Conservation (phyloP, 2,113 vertebrate species). For the Aix galericulata region DNA sequence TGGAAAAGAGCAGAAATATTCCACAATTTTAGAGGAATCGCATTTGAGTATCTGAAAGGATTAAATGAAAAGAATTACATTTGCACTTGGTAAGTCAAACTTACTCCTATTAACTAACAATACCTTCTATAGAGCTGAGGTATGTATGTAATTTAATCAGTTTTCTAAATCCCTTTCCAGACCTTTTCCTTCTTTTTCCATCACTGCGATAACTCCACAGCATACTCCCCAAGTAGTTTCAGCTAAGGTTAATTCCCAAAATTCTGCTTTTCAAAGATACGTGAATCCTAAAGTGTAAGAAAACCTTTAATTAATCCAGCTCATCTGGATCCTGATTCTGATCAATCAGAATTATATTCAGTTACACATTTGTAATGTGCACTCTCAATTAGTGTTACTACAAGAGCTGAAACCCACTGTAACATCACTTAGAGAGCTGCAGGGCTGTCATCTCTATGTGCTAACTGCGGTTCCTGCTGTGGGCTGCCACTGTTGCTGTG, state of each 20-base stretch:
- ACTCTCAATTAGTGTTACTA: background rate
- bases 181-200: background rate
- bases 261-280: background rate
- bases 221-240: background rate
- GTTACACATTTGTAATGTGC: background rate
- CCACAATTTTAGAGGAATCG: background rate
- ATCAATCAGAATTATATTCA: background rate
- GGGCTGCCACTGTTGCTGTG: background rate
- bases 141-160: background rate
- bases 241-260: background rate
- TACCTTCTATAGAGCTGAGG: background rate
- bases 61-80: background rate
- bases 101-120: background rate
- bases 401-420: background rate
- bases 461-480: background rate
- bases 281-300: background rate
- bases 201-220: background rate
- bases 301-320: background rate
- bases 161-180: background rate
- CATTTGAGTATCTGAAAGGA: background rate
- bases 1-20: slow-evolving; percentile 11
- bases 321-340: background rate
- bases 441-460: background rate
- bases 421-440: background rate
- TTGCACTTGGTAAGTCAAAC: background rate